Percentiles rank a stretch among this genome's conserved stretches.
Evolutionary conservation across 1,140 invertebrate genomes (phyloP).

Genomic region (Hesperophylax magnus): DNA sequence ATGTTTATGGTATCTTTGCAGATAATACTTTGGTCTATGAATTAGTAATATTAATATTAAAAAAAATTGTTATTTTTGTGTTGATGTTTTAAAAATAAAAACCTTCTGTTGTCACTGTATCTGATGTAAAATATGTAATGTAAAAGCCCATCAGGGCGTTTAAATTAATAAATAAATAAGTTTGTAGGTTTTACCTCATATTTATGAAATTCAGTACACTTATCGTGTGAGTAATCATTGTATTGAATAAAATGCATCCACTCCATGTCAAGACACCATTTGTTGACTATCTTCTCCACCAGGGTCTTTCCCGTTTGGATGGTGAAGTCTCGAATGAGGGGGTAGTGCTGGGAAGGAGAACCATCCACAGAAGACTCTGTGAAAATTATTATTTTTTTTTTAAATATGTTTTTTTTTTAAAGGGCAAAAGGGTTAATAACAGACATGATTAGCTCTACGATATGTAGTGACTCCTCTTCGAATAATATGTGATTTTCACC

Average conservation of each 20-base stretch:
- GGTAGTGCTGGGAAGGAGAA: neutral
- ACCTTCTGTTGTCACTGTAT: too few relatives aligned
- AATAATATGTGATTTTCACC: too few relatives aligned
- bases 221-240: conserved; percentile 8
- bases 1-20: neutral
- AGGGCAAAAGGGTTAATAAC: too few relatives aligned
- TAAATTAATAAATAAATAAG: too few relatives aligned
- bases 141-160: too few relatives aligned
- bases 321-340: conserved; percentile 3
- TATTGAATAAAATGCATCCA: conserved; percentile 34
- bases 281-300: neutral
- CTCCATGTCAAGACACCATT: conserved; percentile 13
- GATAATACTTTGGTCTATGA: neutral
- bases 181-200: conserved; percentile 17
- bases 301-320: neutral
- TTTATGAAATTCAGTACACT: conserved; percentile 32
- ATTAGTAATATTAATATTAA: neutral
- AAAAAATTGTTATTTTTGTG: too few relatives aligned
- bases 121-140: too few relatives aligned
- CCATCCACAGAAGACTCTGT: neutral
- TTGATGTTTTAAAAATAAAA: too few relatives aligned
- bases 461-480: too few relatives aligned
- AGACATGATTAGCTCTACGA: too few relatives aligned
- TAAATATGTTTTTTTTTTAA: too few relatives aligned
- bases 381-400: too few relatives aligned